Base-by-base conservation (phyloP, 2,113 vertebrate genomes). In the Tragelaphus scriptus region DNA sequence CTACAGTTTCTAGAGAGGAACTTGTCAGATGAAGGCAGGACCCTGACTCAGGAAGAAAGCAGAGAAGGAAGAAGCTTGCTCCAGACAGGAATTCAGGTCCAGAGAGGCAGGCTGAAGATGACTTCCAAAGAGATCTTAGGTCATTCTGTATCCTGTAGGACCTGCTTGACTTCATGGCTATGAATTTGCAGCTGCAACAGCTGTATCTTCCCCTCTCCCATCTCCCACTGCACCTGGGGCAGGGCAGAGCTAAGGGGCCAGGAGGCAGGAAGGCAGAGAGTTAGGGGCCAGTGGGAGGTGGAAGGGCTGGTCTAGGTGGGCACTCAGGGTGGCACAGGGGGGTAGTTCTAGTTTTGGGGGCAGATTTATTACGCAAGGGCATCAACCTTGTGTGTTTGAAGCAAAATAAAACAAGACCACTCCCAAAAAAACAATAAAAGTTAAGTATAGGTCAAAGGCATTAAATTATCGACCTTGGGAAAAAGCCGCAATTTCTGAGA, bases 161-260 rank as follows among this genome's bases (percentile, higher is more conserved):
- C 26, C 7, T 16, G 28, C 21, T 59, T 14, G 44, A 53, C 13
- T 71, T n/a, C 25, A 19, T 82, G 59, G 58, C 58, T 23, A 47
- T 0, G 21, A 80, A 63, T 85, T 19, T 55, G 13, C 26, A 61
- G 85, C 12, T 15, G 6, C 9, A 14, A 26, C n/a, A 0, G 2
- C 23, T 25, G 1, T 7, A 0, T 25, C 19, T 56, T 40, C 81
- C 53, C 13, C 21, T 40, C n/a, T 10, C 14, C 5, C 2, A 1
- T 7, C 56, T 12, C 8, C 49, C 14, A 4, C 15, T 77, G 71
- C 40, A 77, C 44, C 8, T 10, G 17, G 49, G 14, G 49, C 58
- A 51, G 7, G 30, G 49, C 10, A 16, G 63, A 58, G 40, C 4
- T 13, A 13, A 56, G 19, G 1, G 26, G 25, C 44, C 19, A 7